These are phyloP conservation scores for Mugil cephalus DNA, from an alignment of 2,113 vertebrate genomes.

Conservation along the genomic window DNA sequence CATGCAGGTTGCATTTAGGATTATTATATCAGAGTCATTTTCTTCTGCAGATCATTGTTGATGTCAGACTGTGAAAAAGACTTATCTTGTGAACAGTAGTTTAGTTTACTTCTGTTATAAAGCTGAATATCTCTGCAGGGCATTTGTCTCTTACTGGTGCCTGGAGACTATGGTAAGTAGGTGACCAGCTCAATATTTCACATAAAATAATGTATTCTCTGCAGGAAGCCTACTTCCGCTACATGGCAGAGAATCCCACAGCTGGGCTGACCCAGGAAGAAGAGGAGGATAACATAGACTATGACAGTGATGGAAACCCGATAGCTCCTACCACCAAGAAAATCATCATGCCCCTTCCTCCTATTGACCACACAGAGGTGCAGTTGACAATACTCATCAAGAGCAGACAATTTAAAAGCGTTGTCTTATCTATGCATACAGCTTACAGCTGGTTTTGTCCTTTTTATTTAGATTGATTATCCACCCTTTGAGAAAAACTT, in stretches of 20 bases:
- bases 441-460: not conserved
- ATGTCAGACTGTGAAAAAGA: not conserved
- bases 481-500: conserved; percentile 98
- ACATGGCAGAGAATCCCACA: conserved; percentile 99
- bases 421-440: not conserved
- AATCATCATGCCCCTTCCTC: conserved; percentile 96
- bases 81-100: not conserved
- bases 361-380: conserved; percentile 98
- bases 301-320: conserved; percentile 99
- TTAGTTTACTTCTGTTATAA: not conserved
- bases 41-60: conserved; percentile 15
- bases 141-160: conserved; percentile 10
- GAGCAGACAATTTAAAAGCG: not conserved
- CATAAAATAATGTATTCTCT: conserved; percentile 76
- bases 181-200: conserved; percentile 45
- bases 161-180: conserved; percentile 16
- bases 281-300: conserved; percentile 96
- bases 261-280: conserved; percentile 95
- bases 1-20: conserved; percentile 53
- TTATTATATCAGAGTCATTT: conserved; percentile 21
- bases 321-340: conserved; percentile 91
- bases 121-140: conserved; percentile 21
- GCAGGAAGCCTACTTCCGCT: conserved; percentile 99
- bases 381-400: not conserved
- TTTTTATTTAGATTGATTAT: conserved; percentile 92